phyloP scores from a whole-genome alignment of 2,113 vertebrate species.

The Indicator maculatus region DNA sequence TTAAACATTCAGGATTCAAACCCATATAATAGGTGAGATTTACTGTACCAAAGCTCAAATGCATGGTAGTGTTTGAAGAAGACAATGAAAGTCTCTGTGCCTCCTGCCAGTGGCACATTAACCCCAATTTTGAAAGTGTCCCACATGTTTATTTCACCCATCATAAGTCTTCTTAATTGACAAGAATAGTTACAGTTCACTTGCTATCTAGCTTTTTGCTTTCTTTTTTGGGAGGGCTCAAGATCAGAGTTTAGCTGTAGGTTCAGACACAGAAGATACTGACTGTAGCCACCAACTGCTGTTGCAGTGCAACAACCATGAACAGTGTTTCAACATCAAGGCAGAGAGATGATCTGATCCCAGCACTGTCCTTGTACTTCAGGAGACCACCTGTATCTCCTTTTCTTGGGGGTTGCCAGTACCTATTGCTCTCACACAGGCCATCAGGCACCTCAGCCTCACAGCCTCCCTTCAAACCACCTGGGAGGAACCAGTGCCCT shows the following conservation, averaged over 20 bases:
- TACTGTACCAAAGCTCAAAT: not conserved
- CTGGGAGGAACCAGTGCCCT: not conserved
- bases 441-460: not conserved
- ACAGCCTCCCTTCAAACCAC: not conserved
- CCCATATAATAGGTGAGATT: not conserved
- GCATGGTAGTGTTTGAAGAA: not conserved
- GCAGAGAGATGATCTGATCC: not conserved
- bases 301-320: not conserved
- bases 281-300: not conserved
- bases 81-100: not conserved
- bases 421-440: not conserved
- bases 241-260: not conserved
- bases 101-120: not conserved
- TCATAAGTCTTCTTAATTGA: not conserved
- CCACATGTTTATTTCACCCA: not conserved
- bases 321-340: not conserved
- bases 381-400: not conserved
- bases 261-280: not conserved
- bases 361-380: not conserved
- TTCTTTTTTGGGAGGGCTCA: fast-evolving
- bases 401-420: not conserved
- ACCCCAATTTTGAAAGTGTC: not conserved
- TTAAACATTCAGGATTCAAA: not conserved
- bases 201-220: not conserved
- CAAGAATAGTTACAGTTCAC: not conserved